These are phyloP conservation scores for Amiota mariae DNA, from an alignment of 2,888 invertebrate genomes.

Conservation along the genomic window DNA sequence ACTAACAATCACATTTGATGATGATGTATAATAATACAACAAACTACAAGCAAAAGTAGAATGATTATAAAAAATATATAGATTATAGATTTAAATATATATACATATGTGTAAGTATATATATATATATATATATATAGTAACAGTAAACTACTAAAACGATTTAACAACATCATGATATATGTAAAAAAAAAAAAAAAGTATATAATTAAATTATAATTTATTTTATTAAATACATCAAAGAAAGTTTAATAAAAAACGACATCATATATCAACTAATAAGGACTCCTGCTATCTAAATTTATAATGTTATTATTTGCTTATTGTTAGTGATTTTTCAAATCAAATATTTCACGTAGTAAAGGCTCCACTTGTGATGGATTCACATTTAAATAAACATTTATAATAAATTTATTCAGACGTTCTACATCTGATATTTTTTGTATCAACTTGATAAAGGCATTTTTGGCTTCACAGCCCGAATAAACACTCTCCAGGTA, in stretches of 20 bases:
- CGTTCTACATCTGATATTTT: constrained; percentile 92
- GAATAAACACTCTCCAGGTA: constrained; percentile 88
- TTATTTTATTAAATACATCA: too few relatives aligned
- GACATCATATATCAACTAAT: too few relatives aligned
- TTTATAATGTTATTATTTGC: too few relatives aligned
- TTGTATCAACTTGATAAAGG: constrained; percentile 89
- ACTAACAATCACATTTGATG: constrained; percentile 64
- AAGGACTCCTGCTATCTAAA: too few relatives aligned
- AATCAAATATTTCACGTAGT: constrained; percentile 94
- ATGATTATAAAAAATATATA: constrained; percentile 37
- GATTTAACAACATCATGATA: constrained; percentile 27
- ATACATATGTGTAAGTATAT: constrained; percentile 28
- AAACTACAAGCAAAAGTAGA: constrained; percentile 34
- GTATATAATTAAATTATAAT: too few relatives aligned
- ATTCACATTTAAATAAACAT: constrained; percentile 93
- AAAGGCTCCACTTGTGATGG: constrained; percentile 93
- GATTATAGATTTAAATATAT: constrained; percentile 26
- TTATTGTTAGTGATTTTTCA: constrained; percentile 78
- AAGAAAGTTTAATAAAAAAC: too few relatives aligned
- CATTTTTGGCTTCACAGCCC: constrained; percentile 90
- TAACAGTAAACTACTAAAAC: constrained; percentile 19
- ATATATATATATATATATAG: constrained; percentile 21
- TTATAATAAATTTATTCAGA: constrained; percentile 92
- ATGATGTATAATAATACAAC: constrained; percentile 56
- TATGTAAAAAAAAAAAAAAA: neutral